phyloP scores from a whole-genome alignment of 2,113 vertebrate species.

The Phrynosoma platyrhinos region DNA sequence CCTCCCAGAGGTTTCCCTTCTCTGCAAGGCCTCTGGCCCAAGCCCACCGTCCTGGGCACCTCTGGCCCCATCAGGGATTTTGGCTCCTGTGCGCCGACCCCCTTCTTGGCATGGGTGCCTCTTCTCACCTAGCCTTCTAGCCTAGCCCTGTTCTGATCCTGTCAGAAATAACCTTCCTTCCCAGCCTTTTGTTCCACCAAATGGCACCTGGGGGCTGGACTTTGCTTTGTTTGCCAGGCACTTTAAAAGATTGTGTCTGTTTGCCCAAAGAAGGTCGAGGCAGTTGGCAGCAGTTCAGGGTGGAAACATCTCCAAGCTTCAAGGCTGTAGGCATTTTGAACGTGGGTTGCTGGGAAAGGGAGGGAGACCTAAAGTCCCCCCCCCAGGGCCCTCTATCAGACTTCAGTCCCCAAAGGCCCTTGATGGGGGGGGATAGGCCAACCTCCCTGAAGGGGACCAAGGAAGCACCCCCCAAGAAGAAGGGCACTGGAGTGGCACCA shows the following conservation, averaged over 20 bases:
- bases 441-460: no score
- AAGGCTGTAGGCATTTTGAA: no score
- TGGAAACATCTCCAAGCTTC: no score
- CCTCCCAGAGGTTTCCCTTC: neutral
- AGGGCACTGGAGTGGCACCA: no score
- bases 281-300: no score
- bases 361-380: neutral
- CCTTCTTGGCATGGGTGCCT: no score
- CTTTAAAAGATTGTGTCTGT: neutral
- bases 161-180: neutral
- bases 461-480: no score
- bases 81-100: neutral
- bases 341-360: neutral
- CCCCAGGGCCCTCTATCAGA: neutral
- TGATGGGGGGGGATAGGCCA: neutral
- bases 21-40: neutral
- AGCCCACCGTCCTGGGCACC: neutral
- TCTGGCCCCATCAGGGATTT: neutral
- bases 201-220: neutral
- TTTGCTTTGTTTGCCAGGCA: conserved; percentile 5
- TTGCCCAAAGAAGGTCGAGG: neutral
- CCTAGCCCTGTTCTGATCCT: neutral
- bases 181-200: neutral
- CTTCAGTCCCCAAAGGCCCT: neutral
- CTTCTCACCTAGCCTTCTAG: neutral